phyloP scores from a whole-genome alignment of 2,797 vertebrate species.

The Onychomys leucogaster region DNA sequence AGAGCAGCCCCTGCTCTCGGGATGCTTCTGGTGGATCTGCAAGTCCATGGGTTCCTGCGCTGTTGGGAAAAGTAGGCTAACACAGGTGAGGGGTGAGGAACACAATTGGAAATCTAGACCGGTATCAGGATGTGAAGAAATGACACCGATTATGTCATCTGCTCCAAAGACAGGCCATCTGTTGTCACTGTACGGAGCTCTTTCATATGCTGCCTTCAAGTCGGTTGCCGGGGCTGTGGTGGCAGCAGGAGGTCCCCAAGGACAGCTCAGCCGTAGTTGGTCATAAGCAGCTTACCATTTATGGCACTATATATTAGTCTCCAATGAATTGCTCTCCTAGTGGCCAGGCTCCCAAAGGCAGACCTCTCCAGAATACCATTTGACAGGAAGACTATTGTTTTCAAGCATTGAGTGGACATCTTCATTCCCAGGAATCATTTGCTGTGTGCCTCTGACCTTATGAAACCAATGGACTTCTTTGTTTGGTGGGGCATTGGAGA shows the following conservation, averaged over 20 bases:
- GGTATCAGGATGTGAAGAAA: not conserved
- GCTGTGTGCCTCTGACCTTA: slow-evolving; percentile 28
- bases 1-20: not conserved
- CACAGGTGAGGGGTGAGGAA: not conserved
- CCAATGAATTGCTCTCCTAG: slow-evolving; percentile 38
- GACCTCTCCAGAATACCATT: slow-evolving; percentile 7
- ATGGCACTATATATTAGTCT: not conserved
- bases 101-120: not conserved
- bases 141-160: too few relatives aligned
- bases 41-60: too few relatives aligned
- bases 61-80: not conserved
- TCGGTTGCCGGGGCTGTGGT: not conserved
- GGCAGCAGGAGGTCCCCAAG: not conserved
- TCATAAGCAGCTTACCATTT: not conserved
- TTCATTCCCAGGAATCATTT: slow-evolving; percentile 55
- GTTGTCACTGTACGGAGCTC: not conserved
- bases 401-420: slow-evolving; percentile 33
- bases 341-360: not conserved
- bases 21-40: rapidly evolving
- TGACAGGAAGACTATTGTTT: slow-evolving; percentile 53
- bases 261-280: not conserved
- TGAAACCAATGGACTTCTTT: slow-evolving; percentile 59
- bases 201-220: not conserved
- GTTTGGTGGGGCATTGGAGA: not conserved
- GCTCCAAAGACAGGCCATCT: not conserved